Percentiles rank a stretch among this genome's conserved stretches.
Conservation (phyloP, 2,888 invertebrate species). For the Euclidia mi region DNA sequence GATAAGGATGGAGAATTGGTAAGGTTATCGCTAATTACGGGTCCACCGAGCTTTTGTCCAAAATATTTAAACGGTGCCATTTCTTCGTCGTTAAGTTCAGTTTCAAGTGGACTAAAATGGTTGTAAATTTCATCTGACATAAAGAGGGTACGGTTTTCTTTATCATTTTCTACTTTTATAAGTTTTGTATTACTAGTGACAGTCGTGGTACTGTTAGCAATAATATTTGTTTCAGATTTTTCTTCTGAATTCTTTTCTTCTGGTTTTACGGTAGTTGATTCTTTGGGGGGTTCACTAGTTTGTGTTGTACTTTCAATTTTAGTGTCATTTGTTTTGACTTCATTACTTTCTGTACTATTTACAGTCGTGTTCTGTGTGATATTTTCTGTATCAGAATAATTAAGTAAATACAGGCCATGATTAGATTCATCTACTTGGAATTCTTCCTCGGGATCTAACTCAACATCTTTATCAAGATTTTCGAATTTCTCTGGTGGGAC, state of each 20-base stretch:
- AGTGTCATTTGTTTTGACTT: slow-evolving; percentile 63
- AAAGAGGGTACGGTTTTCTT: slow-evolving; percentile 88
- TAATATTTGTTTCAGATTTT: slow-evolving; percentile 72
- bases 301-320: slow-evolving; percentile 60
- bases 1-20: slow-evolving; percentile 84
- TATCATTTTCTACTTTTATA: slow-evolving; percentile 75
- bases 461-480: slow-evolving; percentile 82
- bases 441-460: slow-evolving; percentile 87
- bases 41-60: slow-evolving; percentile 91
- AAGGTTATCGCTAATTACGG: slow-evolving; percentile 79
- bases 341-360: slow-evolving; percentile 64
- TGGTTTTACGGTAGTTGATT: slow-evolving; percentile 54
- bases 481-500: slow-evolving; percentile 86
- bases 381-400: slow-evolving; percentile 86
- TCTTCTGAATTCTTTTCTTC: slow-evolving; percentile 66
- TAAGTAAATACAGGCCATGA: slow-evolving; percentile 86
- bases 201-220: slow-evolving; percentile 72
- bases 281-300: slow-evolving; percentile 50
- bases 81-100: slow-evolving; percentile 91
- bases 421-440: slow-evolving; percentile 89
- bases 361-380: slow-evolving; percentile 70
- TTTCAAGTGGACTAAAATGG: slow-evolving; percentile 91
- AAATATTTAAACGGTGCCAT: slow-evolving; percentile 93
- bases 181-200: slow-evolving; percentile 71
- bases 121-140: slow-evolving; percentile 91